Conservation (phyloP, 2,113 vertebrate species). For the Pagrus major region DNA sequence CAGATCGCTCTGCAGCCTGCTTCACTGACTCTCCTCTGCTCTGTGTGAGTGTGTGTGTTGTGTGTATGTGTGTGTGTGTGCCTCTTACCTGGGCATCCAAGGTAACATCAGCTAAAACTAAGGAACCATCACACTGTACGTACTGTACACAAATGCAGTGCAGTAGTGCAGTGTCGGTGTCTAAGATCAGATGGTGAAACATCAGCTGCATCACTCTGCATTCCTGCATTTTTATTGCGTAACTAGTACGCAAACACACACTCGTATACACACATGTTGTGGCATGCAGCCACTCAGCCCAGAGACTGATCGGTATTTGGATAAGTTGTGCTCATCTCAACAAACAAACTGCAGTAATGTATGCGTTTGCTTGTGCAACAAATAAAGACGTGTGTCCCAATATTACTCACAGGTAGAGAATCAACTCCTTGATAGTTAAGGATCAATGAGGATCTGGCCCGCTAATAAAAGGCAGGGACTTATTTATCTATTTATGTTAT, state of each 20-base stretch:
- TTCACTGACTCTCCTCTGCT: not conserved
- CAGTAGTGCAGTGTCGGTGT: too few species aligned
- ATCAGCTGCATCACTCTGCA: constrained; percentile 35
- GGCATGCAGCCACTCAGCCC: constrained; percentile 57
- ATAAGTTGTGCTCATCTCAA: constrained; percentile 23
- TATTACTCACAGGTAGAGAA: not conserved
- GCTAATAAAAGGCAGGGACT: not conserved
- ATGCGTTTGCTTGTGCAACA: constrained; percentile 13
- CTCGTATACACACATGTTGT: constrained; percentile 39
- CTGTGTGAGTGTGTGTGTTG: not conserved
- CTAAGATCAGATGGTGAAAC: constrained; percentile 11
- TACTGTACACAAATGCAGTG: not conserved
- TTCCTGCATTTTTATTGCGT: constrained; percentile 57
- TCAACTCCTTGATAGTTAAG: not conserved
- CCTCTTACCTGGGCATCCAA: constrained; percentile 59
- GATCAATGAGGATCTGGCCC: not conserved
- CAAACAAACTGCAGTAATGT: constrained; percentile 28
- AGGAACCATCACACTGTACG: not conserved
- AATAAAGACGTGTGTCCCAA: not conserved
- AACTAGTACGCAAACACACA: constrained; percentile 27
- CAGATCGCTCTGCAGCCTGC: not conserved
- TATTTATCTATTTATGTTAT: not conserved
- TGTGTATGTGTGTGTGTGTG: constrained; percentile 11
- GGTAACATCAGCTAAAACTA: constrained; percentile 14
- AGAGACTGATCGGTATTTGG: constrained; percentile 38